A percentile compares a stretch with the other conserved stretches of the same genome.
phyloP scores from a whole-genome alignment of 2,113 vertebrate genomes.

The Cyanistes caeruleus region DNA sequence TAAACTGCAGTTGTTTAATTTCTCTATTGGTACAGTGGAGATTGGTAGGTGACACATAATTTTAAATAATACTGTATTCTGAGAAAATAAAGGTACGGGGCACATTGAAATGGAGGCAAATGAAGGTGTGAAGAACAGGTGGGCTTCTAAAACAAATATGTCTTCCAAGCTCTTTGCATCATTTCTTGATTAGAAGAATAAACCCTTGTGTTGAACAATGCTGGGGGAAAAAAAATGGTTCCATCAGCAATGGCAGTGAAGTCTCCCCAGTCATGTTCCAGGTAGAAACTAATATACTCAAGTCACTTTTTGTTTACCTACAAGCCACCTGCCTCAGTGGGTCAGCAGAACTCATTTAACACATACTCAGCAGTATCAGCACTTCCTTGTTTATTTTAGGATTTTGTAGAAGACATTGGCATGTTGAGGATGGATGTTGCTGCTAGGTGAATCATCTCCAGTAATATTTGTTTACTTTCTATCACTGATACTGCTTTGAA shows the following conservation, averaged over 20 bases:
- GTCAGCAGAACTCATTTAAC: not conserved
- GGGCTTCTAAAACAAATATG: not conserved
- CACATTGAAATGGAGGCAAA: not conserved
- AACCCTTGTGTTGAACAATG: not conserved
- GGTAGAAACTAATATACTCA: not conserved
- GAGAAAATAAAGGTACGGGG: not conserved
- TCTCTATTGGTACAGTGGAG: accelerated
- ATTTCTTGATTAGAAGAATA: not conserved
- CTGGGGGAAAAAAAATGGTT: not conserved
- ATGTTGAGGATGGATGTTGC: not conserved
- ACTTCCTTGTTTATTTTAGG: not conserved
- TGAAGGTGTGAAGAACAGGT: not conserved
- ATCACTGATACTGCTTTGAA: not conserved
- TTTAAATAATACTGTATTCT: not conserved
- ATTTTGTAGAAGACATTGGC: not conserved
- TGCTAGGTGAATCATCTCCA: not conserved
- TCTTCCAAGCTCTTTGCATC: not conserved
- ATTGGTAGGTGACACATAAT: not conserved
- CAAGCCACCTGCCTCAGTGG: not conserved
- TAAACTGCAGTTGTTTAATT: not conserved
- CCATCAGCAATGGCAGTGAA: not conserved
- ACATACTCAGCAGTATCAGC: not conserved
- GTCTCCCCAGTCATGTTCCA: not conserved
- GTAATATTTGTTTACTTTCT: not conserved
- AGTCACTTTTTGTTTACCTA: not conserved